A percentile compares a stretch with the other conserved stretches of the same genome.
These are phyloP conservation scores for Phalloptychus januarius DNA, from an alignment of 2,797 vertebrate species.

Conservation along the genomic window DNA sequence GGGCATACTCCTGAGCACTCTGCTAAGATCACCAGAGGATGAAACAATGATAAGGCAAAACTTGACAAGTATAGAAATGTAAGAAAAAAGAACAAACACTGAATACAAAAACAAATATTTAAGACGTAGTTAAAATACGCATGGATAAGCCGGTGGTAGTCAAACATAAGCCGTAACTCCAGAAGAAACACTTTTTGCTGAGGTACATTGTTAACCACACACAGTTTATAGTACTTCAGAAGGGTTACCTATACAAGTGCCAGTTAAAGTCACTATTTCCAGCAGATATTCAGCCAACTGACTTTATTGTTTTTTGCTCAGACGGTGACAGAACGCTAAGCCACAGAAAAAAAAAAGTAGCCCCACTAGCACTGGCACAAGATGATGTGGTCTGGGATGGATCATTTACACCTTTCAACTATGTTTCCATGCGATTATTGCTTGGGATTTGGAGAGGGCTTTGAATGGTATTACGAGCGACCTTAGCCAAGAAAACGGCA, in stretches of 20 bases:
- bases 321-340: constrained; percentile 11
- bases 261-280: constrained; percentile 20
- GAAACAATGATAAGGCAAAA: neutral
- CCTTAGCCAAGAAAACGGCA: constrained; percentile 18
- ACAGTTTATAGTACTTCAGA: neutral
- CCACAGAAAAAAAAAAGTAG: constrained; percentile 26
- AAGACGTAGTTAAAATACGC: neutral
- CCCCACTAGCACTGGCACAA: constrained; percentile 33
- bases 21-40: no score
- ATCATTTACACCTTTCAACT: constrained; percentile 64
- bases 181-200: neutral
- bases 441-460: constrained; percentile 24
- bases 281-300: constrained; percentile 34
- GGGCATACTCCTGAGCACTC: no score
- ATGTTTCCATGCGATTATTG: constrained; percentile 24
- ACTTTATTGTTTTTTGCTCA: constrained; percentile 35
- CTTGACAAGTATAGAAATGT: neutral
- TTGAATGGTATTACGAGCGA: constrained; percentile 25
- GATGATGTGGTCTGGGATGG: constrained; percentile 48
- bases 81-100: neutral
- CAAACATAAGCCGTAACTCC: neutral
- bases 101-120: neutral
- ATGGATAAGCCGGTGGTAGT: no score
- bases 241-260: constrained; percentile 5
- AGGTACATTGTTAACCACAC: neutral